phyloP scores from a whole-genome alignment of 1,140 invertebrate genomes.

The Gonatopus flavifemur region DNA sequence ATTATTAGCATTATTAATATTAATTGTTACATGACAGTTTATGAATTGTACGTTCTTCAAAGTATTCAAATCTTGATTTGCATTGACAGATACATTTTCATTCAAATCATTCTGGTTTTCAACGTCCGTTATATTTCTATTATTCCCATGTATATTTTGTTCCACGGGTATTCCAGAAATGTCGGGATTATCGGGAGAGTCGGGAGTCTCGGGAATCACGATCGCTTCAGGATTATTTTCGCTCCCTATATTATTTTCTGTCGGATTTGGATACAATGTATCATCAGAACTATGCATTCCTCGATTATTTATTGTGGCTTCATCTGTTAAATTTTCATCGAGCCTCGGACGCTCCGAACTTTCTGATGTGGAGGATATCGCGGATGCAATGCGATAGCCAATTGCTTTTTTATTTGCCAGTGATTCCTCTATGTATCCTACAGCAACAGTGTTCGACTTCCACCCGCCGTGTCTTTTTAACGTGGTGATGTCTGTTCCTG shows the following conservation, averaged over 20 bases:
- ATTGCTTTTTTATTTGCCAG: neutral
- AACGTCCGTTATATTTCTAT: no score
- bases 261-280: neutral
- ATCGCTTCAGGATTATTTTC: neutral
- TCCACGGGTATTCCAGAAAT: neutral
- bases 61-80: neutral
- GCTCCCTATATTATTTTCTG: neutral
- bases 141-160: no score
- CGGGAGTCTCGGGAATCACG: neutral
- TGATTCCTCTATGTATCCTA: neutral
- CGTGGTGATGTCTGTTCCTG: neutral
- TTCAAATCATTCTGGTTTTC: neutral
- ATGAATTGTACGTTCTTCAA: neutral
- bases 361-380: neutral
- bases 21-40: neutral
- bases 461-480: conserved; percentile 1
- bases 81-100: neutral
- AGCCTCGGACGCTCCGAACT: neutral
- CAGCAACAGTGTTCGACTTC: neutral
- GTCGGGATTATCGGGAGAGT: neutral
- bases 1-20: neutral
- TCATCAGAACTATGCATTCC: neutral
- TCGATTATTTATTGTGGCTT: neutral
- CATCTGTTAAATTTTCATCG: neutral
- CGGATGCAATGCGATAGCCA: neutral